Base-by-base conservation (phyloP, 2,888 invertebrate genomes). In the Philhelius pedissequus region DNA sequence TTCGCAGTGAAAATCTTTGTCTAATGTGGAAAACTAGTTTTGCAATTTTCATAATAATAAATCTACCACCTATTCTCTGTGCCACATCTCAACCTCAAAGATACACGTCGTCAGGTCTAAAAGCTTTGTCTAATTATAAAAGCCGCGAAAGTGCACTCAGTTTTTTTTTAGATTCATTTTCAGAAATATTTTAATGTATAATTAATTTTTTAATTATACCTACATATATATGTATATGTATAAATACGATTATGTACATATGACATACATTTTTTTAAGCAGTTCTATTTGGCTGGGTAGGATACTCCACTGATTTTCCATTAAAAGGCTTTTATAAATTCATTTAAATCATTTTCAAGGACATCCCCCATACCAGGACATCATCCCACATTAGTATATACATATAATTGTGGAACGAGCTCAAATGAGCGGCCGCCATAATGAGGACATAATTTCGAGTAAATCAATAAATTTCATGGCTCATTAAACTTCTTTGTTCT, bases 381-480 rank as follows among this genome's bases (percentile, higher is more conserved):
- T 27, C 32, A 48, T 3, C 48, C 48, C 45, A 32, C 48, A n/a
- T n/a, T n/a, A n/a, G n/a, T n/a, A n/a, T n/a, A n/a, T n/a, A 5
- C 30, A 20, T 50, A 4, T n/a, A 11, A 18, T 22, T 35, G 45
- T 32, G 7, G 30, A 13, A 22, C 3, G 8, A n/a, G 43, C 22
- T 62, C 15, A 27, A 70, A 70, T 18, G 9, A 38, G 45, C 22
- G n/a, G 7, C 20, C 9, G 48, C 22, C 54, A 32, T 76, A 75
- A 81, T 76, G 81, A 76, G 66, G 52, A 30, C 20, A 66, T 48
- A 58, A 58, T 70, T 76, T 81, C 22, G 48, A 35, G 27, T 18
- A 43, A 76, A 66, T 71, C 76, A 81, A 81, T 81, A 76, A 70
- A 76, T 70, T 70, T 66, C 32, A 45, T 20, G 40, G 15, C 22